These are phyloP conservation scores for Anthrax anthrax DNA, from an alignment of 2,888 invertebrate genomes.

Conservation along the genomic window DNA sequence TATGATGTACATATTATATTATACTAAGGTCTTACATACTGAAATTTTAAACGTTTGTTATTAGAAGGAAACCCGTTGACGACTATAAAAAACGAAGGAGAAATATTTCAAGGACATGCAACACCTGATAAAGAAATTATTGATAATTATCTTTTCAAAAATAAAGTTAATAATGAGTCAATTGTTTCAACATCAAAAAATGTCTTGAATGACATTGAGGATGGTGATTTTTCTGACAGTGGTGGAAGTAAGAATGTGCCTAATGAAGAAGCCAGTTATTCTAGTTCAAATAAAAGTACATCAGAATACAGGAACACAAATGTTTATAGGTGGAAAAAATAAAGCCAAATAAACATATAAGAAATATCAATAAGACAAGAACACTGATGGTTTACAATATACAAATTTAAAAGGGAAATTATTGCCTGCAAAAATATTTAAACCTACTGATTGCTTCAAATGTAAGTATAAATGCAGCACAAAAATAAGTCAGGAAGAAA, in stretches of 20 bases:
- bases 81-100: no score
- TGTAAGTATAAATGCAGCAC: neutral
- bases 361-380: neutral
- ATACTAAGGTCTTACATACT: no score
- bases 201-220: neutral
- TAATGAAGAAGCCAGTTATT: neutral
- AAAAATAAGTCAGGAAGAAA: neutral
- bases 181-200: neutral
- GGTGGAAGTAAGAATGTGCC: neutral
- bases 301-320: neutral
- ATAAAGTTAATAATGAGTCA: neutral
- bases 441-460: neutral
- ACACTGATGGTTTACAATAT: neutral
- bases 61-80: no score
- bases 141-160: no score
- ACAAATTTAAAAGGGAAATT: neutral
- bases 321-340: neutral
- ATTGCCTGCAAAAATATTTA: neutral
- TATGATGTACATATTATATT: no score
- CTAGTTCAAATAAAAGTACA: neutral
- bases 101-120: no score
- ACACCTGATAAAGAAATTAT: no score
- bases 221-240: neutral
- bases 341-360: neutral
- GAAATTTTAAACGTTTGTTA: no score